These are phyloP conservation scores for Chymomyza procnemis DNA, from an alignment of 2,888 invertebrate species.

Conservation along the genomic window DNA sequence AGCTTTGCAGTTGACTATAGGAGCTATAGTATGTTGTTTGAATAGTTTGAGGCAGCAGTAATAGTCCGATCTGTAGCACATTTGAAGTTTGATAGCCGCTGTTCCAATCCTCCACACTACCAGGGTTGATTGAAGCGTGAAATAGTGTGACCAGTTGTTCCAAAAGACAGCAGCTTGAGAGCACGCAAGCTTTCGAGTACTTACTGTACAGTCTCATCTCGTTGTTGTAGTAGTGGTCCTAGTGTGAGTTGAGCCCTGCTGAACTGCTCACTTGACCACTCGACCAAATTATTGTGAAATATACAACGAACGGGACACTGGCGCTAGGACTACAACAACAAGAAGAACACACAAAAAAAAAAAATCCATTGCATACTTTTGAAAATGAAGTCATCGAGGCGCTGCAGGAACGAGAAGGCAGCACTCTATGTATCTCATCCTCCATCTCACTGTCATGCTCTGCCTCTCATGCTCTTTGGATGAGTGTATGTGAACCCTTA, in stretches of 20 bases:
- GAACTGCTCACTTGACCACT: conserved; percentile 40
- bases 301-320: conserved; percentile 30
- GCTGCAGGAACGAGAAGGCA: conserved; percentile 40
- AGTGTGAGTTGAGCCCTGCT: conserved; percentile 12
- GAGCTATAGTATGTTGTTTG: too few species aligned
- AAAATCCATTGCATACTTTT: conserved; percentile 59
- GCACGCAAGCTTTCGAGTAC: too few species aligned
- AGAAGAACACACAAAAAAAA: conserved; percentile 27
- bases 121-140: background rate
- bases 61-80: too few species aligned
- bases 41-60: too few species aligned
- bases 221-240: background rate
- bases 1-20: too few species aligned
- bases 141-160: too few species aligned
- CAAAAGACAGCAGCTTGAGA: too few species aligned
- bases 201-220: background rate
- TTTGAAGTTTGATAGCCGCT: too few species aligned
- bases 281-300: conserved; percentile 71
- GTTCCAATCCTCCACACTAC: too few species aligned
- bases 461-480: conserved; percentile 1
- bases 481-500: conserved; percentile 65
- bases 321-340: conserved; percentile 15
- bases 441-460: too few species aligned
- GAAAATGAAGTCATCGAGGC: conserved; percentile 75
- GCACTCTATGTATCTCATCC: background rate